Evolutionary conservation across 2,888 invertebrate genomes (phyloP).

Genomic region (Cheilosia soror): DNA sequence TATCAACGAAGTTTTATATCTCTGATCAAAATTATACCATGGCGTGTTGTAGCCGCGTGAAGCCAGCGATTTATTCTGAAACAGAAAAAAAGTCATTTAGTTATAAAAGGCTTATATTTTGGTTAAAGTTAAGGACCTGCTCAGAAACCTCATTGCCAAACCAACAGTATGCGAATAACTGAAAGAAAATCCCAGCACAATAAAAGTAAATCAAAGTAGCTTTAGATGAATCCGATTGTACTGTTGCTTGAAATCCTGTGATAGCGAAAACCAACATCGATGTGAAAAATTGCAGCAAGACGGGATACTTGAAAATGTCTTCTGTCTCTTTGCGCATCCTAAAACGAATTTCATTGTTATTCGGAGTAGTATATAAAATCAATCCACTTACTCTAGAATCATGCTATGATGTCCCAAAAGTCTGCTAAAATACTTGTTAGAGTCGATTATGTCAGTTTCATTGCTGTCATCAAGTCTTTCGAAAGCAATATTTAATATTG

Average conservation of each 20-base stretch:
- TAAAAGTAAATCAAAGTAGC: slow-evolving; percentile 78
- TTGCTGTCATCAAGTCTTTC: slow-evolving; percentile 71
- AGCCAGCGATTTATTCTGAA: slow-evolving; percentile 78
- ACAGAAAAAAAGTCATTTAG: background rate
- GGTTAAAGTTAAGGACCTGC: slow-evolving; percentile 76
- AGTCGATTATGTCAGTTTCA: slow-evolving; percentile 34
- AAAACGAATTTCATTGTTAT: slow-evolving; percentile 23
- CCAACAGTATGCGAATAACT: slow-evolving; percentile 80
- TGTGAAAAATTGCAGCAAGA: slow-evolving; percentile 78
- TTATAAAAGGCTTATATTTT: background rate
- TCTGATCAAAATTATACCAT: slow-evolving; percentile 77
- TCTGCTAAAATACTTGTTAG: slow-evolving; percentile 73
- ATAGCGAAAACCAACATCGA: slow-evolving; percentile 78
- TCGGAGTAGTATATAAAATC: too few species aligned
- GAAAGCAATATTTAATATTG: slow-evolving; percentile 78
- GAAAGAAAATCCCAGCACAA: slow-evolving; percentile 77
- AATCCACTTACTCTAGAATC: slow-evolving; percentile 76
- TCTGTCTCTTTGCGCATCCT: slow-evolving; percentile 78
- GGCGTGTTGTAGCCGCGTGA: slow-evolving; percentile 77
- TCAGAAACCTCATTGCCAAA: slow-evolving; percentile 80
- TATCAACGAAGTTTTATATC: slow-evolving; percentile 76
- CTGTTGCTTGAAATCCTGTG: slow-evolving; percentile 79
- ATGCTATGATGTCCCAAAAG: slow-evolving; percentile 78
- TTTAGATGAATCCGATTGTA: slow-evolving; percentile 74
- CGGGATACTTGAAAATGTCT: slow-evolving; percentile 76